Evolutionary conservation across 2,888 invertebrate species (phyloP), one percentile per base, ranked within the genome.

Genomic region (Allacma fusca): DNA sequence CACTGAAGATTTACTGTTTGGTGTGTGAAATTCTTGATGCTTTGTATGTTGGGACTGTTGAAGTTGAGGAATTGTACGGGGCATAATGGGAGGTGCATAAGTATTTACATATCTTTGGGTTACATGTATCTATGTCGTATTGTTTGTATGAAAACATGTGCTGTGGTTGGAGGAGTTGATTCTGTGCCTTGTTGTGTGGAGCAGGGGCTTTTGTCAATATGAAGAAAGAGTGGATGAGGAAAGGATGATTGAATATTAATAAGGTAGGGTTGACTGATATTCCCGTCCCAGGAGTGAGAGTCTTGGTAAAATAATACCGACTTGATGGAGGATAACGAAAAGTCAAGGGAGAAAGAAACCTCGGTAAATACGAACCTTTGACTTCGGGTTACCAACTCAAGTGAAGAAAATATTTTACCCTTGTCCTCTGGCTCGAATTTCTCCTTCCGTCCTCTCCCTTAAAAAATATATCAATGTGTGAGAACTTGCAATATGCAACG

Each of bases 211-310:
- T 57, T 62, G 26, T 72, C 43, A 34, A 72, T 59, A 34, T 1
- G 71, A 71, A 2, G 50, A 44, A 19, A 57, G 57, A 62, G 29
- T 21, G 21, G 24, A 69, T n/a, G 40, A 74, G 43, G 65, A 74
- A 28, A 78, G 75, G 75, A 78, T 80, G 80, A 82, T 82, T 82
- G 82, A 82, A 82, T 82, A 80, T 82, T 82, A 82, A 82, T 82
- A 79, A 78, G 72, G 74, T 69, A 78, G 79, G 76, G 71, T 74
- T 79, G 76, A 68, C 76, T 74, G 73, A 74, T 74, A 74, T 43
- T 40, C 34, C 19, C 21, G 34, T 73, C 64, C 43, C 71, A 50
- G 50, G 50, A 50, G 50, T 50, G 19, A 19, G 50, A 19, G 50
- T 50, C 50, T 50, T 5, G n/a, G 50, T 50, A 23, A 62, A 62